Evolutionary conservation across 2,797 vertebrate genomes (phyloP).

Genomic region (Heterohyrax brucei): DNA sequence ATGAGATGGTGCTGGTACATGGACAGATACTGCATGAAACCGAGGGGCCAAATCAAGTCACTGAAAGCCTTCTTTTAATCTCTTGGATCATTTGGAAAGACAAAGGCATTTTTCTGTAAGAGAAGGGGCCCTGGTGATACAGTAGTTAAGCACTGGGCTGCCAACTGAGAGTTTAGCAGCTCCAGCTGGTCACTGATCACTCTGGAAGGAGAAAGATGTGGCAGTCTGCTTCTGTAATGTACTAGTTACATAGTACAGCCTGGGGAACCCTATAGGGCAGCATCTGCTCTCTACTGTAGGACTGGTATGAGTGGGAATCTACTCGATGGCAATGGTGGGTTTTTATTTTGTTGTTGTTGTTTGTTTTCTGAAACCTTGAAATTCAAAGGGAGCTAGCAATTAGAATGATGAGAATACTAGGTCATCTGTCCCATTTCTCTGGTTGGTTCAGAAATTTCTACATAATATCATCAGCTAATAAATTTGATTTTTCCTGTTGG

Average conservation of each 20-base stretch:
- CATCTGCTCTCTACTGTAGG: too few relatives aligned
- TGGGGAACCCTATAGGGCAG: too few relatives aligned
- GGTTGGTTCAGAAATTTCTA: conserved; percentile 71
- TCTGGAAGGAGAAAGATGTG: too few relatives aligned
- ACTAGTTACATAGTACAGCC: too few relatives aligned
- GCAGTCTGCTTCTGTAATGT: too few relatives aligned
- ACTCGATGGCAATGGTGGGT: too few relatives aligned
- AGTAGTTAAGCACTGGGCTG: too few relatives aligned
- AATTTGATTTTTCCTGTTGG: conserved; percentile 51
- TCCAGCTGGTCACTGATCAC: too few relatives aligned
- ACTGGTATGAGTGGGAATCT: too few relatives aligned
- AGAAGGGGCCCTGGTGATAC: too few relatives aligned
- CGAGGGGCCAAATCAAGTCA: conserved; percentile 60
- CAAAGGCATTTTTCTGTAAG: conserved; percentile 75
- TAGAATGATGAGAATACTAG: conserved; percentile 74
- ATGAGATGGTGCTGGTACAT: conserved; percentile 57
- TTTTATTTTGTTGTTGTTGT: too few relatives aligned
- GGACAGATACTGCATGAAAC: conserved; percentile 59
- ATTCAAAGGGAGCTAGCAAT: conserved; percentile 82
- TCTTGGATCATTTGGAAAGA: conserved; percentile 81
- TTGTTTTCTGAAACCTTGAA: conserved; percentile 54
- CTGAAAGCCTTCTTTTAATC: conserved; percentile 71
- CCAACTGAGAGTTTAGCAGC: too few relatives aligned
- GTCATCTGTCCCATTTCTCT: conserved; percentile 73
- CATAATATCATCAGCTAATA: background rate